phyloP scores from a whole-genome alignment of 2,888 invertebrate genomes.

The Zygothrica quintamaculata region DNA sequence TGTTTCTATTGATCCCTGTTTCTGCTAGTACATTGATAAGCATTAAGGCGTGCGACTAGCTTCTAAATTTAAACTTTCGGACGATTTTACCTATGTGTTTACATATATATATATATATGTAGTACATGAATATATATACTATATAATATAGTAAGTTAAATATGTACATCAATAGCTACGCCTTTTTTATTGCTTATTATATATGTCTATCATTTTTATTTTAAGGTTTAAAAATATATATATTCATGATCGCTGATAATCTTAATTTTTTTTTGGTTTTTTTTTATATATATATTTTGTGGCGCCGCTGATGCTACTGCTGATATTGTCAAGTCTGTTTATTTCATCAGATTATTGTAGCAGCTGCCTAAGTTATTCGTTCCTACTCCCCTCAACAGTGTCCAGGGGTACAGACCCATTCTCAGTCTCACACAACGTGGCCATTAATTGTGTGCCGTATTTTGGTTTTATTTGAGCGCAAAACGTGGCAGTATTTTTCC shows the following conservation, averaged over 20 bases:
- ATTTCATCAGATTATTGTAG: slow-evolving; percentile 41
- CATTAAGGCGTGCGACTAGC: slow-evolving; percentile 54
- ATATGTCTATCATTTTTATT: slow-evolving; percentile 3
- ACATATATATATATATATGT: slow-evolving; percentile 5
- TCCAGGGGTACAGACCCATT: slow-evolving; percentile 12
- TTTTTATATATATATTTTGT: slow-evolving; percentile 24
- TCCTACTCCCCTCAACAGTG: neutral
- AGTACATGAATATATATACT: neutral
- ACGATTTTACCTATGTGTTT: slow-evolving; percentile 11
- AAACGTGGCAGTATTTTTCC: slow-evolving; percentile 21
- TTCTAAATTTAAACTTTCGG: slow-evolving; percentile 63
- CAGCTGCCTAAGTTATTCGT: neutral
- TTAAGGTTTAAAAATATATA: slow-evolving; percentile 2
- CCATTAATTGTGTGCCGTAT: slow-evolving; percentile 12
- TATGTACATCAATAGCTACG: slow-evolving; percentile 23
- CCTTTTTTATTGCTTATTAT: slow-evolving; percentile 21
- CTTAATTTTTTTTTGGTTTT: too few species aligned
- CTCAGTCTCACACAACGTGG: slow-evolving; percentile 30
- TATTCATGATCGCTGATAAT: slow-evolving; percentile 35
- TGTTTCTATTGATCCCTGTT: too few species aligned
- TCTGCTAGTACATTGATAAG: slow-evolving; percentile 62
- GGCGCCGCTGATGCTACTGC: slow-evolving; percentile 52
- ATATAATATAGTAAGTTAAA: slow-evolving; percentile 1
- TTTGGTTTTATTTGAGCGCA: slow-evolving; percentile 8
- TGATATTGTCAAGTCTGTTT: slow-evolving; percentile 34